Percentiles rank a stretch among this genome's conserved stretches.
These are phyloP conservation scores for Novumbra hubbsi DNA, from an alignment of 2,797 vertebrate genomes.

Conservation along the genomic window DNA sequence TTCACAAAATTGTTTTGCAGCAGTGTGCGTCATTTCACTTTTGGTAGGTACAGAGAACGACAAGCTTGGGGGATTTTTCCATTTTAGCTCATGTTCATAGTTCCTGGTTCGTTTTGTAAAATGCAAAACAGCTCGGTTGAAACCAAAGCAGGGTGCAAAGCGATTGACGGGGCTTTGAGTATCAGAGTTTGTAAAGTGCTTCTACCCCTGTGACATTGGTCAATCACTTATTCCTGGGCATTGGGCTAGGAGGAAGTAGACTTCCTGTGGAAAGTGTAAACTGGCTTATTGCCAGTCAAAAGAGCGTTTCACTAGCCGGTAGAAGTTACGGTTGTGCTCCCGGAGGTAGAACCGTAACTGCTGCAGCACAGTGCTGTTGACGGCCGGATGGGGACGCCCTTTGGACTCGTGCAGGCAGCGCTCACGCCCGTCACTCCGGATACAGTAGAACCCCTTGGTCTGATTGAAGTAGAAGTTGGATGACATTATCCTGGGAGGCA, in stretches of 20 bases:
- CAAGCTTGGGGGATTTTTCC: slow-evolving; percentile 49
- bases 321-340: slow-evolving; percentile 92
- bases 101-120: slow-evolving; percentile 46
- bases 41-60: slow-evolving; percentile 57
- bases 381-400: slow-evolving; percentile 86
- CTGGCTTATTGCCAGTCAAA: slow-evolving; percentile 86
- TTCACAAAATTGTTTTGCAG: slow-evolving; percentile 64
- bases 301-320: slow-evolving; percentile 87
- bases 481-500: slow-evolving; percentile 84
- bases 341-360: slow-evolving; percentile 87
- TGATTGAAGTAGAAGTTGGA: slow-evolving; percentile 97
- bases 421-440: slow-evolving; percentile 88
- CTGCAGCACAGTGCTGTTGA: slow-evolving; percentile 86
- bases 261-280: neutral
- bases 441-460: slow-evolving; percentile 94
- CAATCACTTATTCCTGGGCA: slow-evolving; percentile 27
- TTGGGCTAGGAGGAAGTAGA: slow-evolving; percentile 19
- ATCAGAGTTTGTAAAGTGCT: slow-evolving; percentile 65
- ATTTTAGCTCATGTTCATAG: slow-evolving; percentile 56
- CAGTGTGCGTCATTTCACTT: slow-evolving; percentile 60
- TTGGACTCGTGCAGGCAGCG: slow-evolving; percentile 93
- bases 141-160: slow-evolving; percentile 53
- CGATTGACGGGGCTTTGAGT: slow-evolving; percentile 40
- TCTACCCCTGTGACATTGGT: slow-evolving; percentile 26
- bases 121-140: slow-evolving; percentile 57